Evolutionary conservation across 2,888 invertebrate genomes (phyloP), one percentile per base, ranked within the genome.

Genomic region (Ichneumon xanthorius): DNA sequence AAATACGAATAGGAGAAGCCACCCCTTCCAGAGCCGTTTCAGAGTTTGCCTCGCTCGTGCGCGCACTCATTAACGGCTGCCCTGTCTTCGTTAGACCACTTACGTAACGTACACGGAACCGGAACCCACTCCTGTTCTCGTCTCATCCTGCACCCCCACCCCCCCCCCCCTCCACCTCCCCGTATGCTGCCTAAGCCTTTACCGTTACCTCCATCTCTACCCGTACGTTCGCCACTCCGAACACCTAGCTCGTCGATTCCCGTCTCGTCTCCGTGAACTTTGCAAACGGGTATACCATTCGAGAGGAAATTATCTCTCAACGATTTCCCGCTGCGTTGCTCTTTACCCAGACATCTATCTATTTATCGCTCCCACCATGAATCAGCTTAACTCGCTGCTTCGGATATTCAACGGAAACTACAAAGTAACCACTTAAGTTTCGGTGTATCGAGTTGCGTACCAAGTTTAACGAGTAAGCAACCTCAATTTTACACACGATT

Each of bases 1-100:
- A 86, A 84, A 80, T 77, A 84, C 83, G 80, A 61, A 61, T 55
- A 65, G 75, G 58, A 19, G 40, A 33, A 58, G 63, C 37, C 55
- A 50, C 63, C 50, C 55, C 75, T 79, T 55, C 30, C 61, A 76
- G 70, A 75, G 71, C 63, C 61, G 80, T 76, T 63, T 50, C 53
- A 45, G 63, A 63, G 80, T 80, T 80, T 65, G 63, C 71, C 84
- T 75, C 71, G 22, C 75, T 50, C 71, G 70, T 71, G 68, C 65
- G 77, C 78, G 81, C 82, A 73, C 78, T 73, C 84, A 82, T 85
- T 85, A 85, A 85, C 84, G 82, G 61, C 50, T 71, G 76, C 63
- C 65, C 76, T 76, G 71, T 71, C 84, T 84, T 84, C 80, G 84
- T 80, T 84, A 84, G 76, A 80, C 71, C 84, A 84, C 80, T 84